phyloP scores from a whole-genome alignment of 1,140 invertebrate species.

The Anagrus nilaparvatae region DNA sequence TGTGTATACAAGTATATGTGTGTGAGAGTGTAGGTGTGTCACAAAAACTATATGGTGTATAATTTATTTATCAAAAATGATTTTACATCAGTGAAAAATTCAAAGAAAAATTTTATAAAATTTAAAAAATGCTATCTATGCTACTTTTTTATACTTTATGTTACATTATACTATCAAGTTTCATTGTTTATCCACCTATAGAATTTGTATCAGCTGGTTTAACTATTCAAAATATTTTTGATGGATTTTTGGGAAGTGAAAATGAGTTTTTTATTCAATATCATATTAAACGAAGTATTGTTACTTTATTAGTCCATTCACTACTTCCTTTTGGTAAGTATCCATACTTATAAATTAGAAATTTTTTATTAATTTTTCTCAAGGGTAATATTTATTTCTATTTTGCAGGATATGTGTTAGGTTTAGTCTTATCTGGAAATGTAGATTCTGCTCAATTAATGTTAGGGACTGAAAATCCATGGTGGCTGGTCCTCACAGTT shows the following conservation, averaged over 20 bases:
- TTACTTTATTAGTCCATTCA: conserved; percentile 58
- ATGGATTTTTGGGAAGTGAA: conserved; percentile 54
- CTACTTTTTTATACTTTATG: conserved; percentile 61
- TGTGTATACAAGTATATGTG: too few species aligned
- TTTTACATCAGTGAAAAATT: too few species aligned
- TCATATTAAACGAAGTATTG: conserved; percentile 56
- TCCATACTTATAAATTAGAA: neutral
- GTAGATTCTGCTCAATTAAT: conserved; percentile 36
- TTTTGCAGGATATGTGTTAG: conserved; percentile 49
- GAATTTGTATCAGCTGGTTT: conserved; percentile 66
- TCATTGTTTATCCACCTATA: conserved; percentile 62
- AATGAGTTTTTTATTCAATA: conserved; percentile 59
- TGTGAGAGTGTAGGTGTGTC: too few species aligned
- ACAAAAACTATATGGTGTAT: too few species aligned
- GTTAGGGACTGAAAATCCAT: conserved; percentile 29
- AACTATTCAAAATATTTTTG: conserved; percentile 58
- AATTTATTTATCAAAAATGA: too few species aligned
- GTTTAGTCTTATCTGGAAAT: conserved; percentile 42
- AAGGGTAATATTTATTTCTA: conserved; percentile 12
- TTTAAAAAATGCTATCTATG: too few species aligned
- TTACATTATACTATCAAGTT: conserved; percentile 56
- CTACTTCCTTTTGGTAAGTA: conserved; percentile 50
- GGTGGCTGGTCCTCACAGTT: conserved; percentile 34
- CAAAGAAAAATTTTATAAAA: too few species aligned
- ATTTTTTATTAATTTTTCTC: neutral